Conservation (phyloP, 2,113 vertebrate genomes). For the Macaca nemestrina region DNA sequence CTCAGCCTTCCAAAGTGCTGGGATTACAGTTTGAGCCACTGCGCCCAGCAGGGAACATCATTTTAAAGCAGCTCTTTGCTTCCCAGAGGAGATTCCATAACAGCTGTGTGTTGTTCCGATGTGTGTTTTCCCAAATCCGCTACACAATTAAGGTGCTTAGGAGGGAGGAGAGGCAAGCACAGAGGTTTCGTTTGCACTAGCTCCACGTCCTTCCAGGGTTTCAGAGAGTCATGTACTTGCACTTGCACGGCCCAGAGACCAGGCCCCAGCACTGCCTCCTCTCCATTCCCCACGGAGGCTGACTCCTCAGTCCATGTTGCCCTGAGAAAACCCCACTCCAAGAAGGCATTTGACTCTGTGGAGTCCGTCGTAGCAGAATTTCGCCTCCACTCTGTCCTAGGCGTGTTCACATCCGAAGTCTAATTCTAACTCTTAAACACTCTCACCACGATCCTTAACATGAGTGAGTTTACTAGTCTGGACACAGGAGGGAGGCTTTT, state of each 20-base stretch:
- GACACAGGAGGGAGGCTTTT: not conserved
- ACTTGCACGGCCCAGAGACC: not conserved
- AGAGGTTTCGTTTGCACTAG: rapidly evolving
- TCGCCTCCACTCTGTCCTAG: not conserved
- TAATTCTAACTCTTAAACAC: no score
- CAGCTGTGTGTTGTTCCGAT: no score
- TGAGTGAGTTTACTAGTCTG: not conserved
- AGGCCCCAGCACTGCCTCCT: no score
- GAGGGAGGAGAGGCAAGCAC: no score
- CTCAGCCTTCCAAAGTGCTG: no score
- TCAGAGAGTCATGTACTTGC: not conserved
- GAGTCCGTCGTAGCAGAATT: not conserved
- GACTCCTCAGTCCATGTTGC: not conserved
- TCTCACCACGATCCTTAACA: not conserved
- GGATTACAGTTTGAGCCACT: no score
- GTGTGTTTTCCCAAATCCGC: rapidly evolving
- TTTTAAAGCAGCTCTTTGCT: not conserved
- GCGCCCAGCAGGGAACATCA: no score
- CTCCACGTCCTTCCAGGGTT: not conserved
- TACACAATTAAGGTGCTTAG: rapidly evolving
- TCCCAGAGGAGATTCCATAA: no score
- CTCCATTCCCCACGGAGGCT: rapidly evolving
- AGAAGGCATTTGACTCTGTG: no score
- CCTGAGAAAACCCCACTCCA: not conserved
- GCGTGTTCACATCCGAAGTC: rapidly evolving